These are phyloP conservation scores for Scrobipalpa atriplicella DNA, from an alignment of 2,888 invertebrate genomes.

Conservation along the genomic window DNA sequence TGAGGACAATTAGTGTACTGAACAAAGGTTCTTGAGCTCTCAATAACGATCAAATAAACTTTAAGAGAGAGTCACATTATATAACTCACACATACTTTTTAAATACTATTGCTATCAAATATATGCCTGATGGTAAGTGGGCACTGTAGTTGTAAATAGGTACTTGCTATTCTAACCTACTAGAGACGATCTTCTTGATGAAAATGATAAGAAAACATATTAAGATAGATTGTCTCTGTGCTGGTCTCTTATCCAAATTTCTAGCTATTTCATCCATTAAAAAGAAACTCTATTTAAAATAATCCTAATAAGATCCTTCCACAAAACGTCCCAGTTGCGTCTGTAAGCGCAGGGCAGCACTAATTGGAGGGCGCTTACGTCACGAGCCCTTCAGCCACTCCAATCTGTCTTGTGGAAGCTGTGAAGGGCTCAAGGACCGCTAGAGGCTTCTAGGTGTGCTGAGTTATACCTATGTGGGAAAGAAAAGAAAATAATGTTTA, in stretches of 20 bases:
- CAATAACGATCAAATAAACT: too few species aligned
- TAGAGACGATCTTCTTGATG: too few species aligned
- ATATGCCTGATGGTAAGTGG: too few species aligned
- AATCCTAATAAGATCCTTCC: slow-evolving; percentile 40
- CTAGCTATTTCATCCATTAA: background rate
- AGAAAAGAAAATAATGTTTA: background rate
- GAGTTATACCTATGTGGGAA: background rate
- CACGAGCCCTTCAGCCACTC: slow-evolving; percentile 55
- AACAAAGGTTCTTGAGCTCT: too few species aligned
- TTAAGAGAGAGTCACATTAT: too few species aligned
- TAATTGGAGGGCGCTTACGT: slow-evolving; percentile 74
- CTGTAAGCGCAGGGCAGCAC: slow-evolving; percentile 47
- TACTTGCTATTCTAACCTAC: too few species aligned
- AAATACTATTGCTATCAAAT: too few species aligned
- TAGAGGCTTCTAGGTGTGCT: background rate
- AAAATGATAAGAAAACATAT: too few species aligned
- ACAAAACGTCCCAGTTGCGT: slow-evolving; percentile 36
- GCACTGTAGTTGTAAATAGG: too few species aligned
- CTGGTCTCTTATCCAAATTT: too few species aligned
- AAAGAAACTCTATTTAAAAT: background rate
- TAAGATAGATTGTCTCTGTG: too few species aligned
- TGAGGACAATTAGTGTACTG: background rate
- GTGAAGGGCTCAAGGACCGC: slow-evolving; percentile 33
- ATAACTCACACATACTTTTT: too few species aligned
- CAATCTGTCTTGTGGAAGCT: slow-evolving; percentile 46